These are phyloP conservation scores for Serilophus lunatus DNA, from an alignment of 2,113 vertebrate genomes.

Conservation along the genomic window DNA sequence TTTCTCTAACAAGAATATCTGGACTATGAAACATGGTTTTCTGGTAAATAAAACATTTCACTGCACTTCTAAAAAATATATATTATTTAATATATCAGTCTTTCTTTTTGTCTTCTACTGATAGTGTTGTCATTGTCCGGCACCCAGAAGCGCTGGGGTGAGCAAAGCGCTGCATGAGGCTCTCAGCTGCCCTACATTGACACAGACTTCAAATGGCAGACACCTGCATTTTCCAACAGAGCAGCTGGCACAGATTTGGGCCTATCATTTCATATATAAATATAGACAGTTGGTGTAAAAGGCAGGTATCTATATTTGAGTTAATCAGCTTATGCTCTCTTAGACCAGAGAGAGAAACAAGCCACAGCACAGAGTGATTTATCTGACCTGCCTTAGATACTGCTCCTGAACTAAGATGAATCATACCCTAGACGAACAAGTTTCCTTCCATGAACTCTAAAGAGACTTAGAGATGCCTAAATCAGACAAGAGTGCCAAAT, in stretches of 20 bases:
- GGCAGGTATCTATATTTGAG: constrained; percentile 13
- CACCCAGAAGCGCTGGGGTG: not conserved
- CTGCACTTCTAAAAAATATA: not conserved
- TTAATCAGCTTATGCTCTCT: not conserved
- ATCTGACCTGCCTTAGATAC: not conserved
- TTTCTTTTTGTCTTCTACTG: not conserved
- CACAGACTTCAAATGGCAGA: not conserved
- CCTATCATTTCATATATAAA: not conserved
- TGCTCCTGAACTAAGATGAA: not conserved
- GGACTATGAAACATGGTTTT: not conserved
- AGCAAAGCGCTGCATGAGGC: not conserved
- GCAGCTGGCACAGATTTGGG: not conserved
- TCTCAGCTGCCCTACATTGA: not conserved
- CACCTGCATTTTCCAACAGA: not conserved
- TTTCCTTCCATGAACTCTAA: not conserved
- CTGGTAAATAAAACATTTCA: not conserved
- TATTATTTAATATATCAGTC: not conserved
- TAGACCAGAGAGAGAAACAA: not conserved
- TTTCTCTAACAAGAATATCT: not conserved
- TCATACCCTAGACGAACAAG: not conserved
- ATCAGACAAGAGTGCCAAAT: not conserved
- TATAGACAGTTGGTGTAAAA: not conserved
- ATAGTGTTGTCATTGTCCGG: not conserved
- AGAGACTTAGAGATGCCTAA: not conserved
- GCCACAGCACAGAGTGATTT: not conserved